Percentiles rank a stretch among this genome's conserved stretches.
phyloP scores from a whole-genome alignment of 1,140 invertebrate genomes.

The Magallana angulata region DNA sequence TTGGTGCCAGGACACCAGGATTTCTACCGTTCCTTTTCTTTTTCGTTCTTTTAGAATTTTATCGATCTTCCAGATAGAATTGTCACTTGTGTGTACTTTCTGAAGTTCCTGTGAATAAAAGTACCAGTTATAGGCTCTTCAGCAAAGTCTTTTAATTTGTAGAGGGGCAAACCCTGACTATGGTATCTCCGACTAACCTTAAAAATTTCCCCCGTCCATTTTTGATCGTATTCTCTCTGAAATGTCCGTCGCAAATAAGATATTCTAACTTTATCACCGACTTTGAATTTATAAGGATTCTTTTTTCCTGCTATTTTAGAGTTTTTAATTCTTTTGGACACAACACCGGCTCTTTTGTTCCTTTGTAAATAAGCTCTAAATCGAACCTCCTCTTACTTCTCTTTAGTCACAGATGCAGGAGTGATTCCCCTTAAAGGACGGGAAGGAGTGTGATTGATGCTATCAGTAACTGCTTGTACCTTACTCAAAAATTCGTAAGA shows the following conservation, averaged over 20 bases:
- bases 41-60: slow-evolving; percentile 31
- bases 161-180: slow-evolving; percentile 31
- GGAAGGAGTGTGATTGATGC: too few relatives aligned
- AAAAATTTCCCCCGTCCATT: slow-evolving; percentile 48
- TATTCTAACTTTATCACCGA: slow-evolving; percentile 40
- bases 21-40: neutral
- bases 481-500: too few relatives aligned
- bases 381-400: too few relatives aligned
- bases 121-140: slow-evolving; percentile 17
- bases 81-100: slow-evolving; percentile 10
- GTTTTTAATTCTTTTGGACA: neutral
- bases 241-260: slow-evolving; percentile 40
- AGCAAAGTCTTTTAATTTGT: slow-evolving; percentile 20
- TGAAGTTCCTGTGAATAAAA: slow-evolving; percentile 40
- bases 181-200: slow-evolving; percentile 10
- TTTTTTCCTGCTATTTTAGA: neutral
- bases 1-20: slow-evolving; percentile 31
- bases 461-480: too few relatives aligned
- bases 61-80: slow-evolving; percentile 36
- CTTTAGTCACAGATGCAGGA: too few relatives aligned
- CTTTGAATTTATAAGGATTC: slow-evolving; percentile 15
- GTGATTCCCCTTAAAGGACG: too few relatives aligned
- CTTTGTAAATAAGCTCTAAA: too few relatives aligned
- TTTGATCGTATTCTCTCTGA: slow-evolving; percentile 48
- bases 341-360: too few relatives aligned